Evolutionary conservation across 1,140 invertebrate genomes (phyloP).

Genomic region (Caenorhabditis tropicalis): DNA sequence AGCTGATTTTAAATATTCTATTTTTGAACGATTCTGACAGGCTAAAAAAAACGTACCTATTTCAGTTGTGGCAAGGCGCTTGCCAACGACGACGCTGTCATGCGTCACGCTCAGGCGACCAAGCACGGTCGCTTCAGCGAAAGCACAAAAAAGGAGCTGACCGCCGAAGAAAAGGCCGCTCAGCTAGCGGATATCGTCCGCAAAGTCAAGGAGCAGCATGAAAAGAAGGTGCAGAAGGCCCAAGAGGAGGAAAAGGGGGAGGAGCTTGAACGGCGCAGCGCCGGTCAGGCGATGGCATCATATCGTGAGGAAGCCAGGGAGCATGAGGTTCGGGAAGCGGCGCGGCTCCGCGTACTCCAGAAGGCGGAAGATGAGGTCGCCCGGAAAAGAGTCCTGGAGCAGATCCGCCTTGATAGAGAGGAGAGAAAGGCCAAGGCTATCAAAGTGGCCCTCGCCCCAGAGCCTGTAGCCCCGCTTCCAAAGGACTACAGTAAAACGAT

Average conservation of each 20-base stretch:
- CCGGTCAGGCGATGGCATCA: conserved; percentile 86
- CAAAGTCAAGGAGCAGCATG: conserved; percentile 83
- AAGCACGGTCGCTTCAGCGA: conserved; percentile 88
- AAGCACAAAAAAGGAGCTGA: conserved; percentile 86
- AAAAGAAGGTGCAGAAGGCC: conserved; percentile 85
- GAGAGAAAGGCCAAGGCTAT: conserved; percentile 77
- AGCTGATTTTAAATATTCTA: neutral
- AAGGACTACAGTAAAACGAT: conserved; percentile 71
- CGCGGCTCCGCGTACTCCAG: conserved; percentile 85
- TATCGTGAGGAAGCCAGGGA: conserved; percentile 79
- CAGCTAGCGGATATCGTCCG: conserved; percentile 76
- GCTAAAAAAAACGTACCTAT: neutral
- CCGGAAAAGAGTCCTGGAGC: conserved; percentile 78
- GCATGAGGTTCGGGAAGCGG: conserved; percentile 76
- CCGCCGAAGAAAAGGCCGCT: conserved; percentile 76
- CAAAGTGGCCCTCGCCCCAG: neutral
- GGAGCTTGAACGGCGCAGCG: conserved; percentile 83
- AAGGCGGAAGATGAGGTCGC: conserved; percentile 86
- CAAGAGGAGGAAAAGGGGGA: conserved; percentile 83
- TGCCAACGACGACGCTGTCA: conserved; percentile 80
- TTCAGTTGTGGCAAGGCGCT: conserved; percentile 85
- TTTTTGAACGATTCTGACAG: neutral
- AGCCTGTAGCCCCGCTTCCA: conserved; percentile 57
- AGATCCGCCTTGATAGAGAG: conserved; percentile 87
- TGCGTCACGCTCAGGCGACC: conserved; percentile 89